phyloP scores from a whole-genome alignment of 2,797 vertebrate species.

The Poecilia wingei region DNA sequence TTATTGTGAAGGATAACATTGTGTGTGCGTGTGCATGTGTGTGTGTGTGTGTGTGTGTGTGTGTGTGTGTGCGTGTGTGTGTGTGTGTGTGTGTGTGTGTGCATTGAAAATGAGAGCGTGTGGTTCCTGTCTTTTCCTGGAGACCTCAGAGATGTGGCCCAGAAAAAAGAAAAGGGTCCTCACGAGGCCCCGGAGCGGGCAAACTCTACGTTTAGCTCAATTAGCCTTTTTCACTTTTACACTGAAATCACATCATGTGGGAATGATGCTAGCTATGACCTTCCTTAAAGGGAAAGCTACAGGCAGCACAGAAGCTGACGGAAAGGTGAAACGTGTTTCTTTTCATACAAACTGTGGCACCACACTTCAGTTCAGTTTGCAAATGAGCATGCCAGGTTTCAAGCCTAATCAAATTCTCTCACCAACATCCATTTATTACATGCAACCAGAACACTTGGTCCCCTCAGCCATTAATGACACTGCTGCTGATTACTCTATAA shows the following conservation, averaged over 20 bases:
- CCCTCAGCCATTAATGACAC: slow-evolving; percentile 1
- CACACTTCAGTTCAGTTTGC: background rate
- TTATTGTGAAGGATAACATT: slow-evolving; percentile 17
- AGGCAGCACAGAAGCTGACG: slow-evolving; percentile 4
- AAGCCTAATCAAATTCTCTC: slow-evolving; percentile 9
- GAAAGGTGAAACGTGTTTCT: background rate
- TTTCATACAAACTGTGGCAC: background rate
- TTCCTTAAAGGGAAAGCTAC: slow-evolving; percentile 24
- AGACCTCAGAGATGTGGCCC: slow-evolving; percentile 62
- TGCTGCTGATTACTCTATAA: slow-evolving; percentile 28
- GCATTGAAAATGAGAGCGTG: slow-evolving; percentile 41
- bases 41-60: background rate
- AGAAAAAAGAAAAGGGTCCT: slow-evolving; percentile 54
- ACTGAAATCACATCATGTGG: slow-evolving; percentile 33
- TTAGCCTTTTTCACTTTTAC: slow-evolving; percentile 53
- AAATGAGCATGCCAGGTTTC: background rate
- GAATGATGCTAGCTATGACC: slow-evolving; percentile 34
- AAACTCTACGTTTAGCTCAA: slow-evolving; percentile 59
- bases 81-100: background rate
- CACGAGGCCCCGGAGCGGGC: slow-evolving; percentile 28
- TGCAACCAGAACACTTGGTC: background rate
- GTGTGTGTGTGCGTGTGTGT: too few species aligned
- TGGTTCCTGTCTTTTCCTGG: slow-evolving; percentile 41
- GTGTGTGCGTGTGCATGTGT: slow-evolving; percentile 2
- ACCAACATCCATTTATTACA: slow-evolving; percentile 3